Evolutionary conservation across 2,888 invertebrate genomes (phyloP), one percentile per base, ranked within the genome.

Genomic region (Diaphora mendica): DNA sequence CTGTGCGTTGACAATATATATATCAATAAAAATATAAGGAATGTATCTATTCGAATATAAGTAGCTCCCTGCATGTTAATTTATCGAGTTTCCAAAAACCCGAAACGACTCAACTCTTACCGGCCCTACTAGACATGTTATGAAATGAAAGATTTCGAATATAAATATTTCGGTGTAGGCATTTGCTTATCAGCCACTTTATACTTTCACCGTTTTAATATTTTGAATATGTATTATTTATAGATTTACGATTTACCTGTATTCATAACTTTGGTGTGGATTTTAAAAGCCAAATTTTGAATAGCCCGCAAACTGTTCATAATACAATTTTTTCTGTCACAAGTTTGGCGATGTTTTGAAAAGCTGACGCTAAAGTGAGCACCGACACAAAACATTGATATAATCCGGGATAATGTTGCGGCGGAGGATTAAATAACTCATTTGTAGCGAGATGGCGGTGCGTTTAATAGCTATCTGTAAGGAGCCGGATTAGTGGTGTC

Each of bases 331-430:
- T 88, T 85, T 82, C 79, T 77, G 82, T 81, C 79, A 39, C 74
- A 77, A 79, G 75, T 86, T 86, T 87, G 82, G 82, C 86, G 82
- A 86, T 90, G 88, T 91, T 91, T 91, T 86, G 87, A 88, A 90
- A 91, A 85, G 82, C 79, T 81, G 84, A 85, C 87, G 87, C 87
- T 90, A 73, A 84, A 92, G 89, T 91, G 92, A 92, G 83, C 91
- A 90, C 88, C 88, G 88, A 87, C 87, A 92, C 91, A 94, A 93
- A 92, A 92, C 90, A 88, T 88, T 84, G 87, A 90, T 93, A 90
- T 93, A 93, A 95, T 93, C 94, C 91, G 85, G 88, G 90, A 87
- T 93, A 90, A 92, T 91, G 89, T 92, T 92, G 92, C 92, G 92
- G 92, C 82, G 80, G 85, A 84, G 91, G 92, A 91, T 93, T 92